Percentiles rank a stretch among this genome's conserved stretches.
These are phyloP conservation scores for Drosophila malerkotliana DNA, from an alignment of 1,140 invertebrate species.

Conservation along the genomic window DNA sequence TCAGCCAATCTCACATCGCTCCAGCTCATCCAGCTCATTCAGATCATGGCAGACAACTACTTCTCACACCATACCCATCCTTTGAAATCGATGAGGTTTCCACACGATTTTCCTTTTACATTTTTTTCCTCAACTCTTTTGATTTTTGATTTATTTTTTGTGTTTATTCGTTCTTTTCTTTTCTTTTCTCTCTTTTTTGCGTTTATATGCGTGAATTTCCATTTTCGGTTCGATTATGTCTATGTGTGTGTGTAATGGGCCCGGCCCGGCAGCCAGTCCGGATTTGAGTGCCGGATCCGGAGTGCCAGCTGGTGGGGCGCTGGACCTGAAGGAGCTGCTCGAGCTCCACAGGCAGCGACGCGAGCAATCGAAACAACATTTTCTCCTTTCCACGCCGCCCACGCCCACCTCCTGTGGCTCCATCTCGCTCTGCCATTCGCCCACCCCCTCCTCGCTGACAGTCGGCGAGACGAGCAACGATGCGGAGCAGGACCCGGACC, in stretches of 20 bases:
- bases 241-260: constrained; percentile 40
- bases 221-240: constrained; percentile 58
- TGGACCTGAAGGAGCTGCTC: constrained; percentile 75
- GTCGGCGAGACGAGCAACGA: constrained; percentile 49
- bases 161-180: constrained; percentile 32
- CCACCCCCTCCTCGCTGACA: constrained; percentile 54
- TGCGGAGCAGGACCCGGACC: constrained; percentile 24
- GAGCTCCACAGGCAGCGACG: constrained; percentile 76
- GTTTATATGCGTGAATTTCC: constrained; percentile 46
- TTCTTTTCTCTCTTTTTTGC: constrained; percentile 50
- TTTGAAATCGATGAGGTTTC: constrained; percentile 20
- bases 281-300: constrained; percentile 53
- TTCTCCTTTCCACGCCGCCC: constrained; percentile 81
- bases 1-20: constrained; percentile 34
- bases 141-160: constrained; percentile 49
- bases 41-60: constrained; percentile 43
- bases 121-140: constrained; percentile 23
- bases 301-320: constrained; percentile 31
- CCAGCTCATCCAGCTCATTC: constrained; percentile 42
- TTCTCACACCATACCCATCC: constrained; percentile 17
- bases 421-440: constrained; percentile 68
- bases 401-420: constrained; percentile 74
- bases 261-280: constrained; percentile 62
- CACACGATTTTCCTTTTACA: constrained; percentile 14
- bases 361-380: constrained; percentile 83